phyloP scores from a whole-genome alignment of 2,797 vertebrate species.

The Tragelaphus eurycerus region DNA sequence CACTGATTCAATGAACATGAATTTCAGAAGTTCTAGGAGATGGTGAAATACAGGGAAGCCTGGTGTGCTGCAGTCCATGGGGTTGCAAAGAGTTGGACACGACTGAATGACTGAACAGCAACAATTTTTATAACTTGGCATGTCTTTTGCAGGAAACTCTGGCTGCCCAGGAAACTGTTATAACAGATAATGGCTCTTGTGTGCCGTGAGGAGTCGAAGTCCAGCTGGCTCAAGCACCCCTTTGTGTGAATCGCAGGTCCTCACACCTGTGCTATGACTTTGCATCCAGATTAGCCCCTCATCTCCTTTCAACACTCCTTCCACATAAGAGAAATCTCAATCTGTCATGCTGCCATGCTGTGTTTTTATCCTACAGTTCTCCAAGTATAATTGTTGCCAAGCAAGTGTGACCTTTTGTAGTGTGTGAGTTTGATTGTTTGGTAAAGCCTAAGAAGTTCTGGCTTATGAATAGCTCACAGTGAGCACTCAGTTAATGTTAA shows the following conservation, averaged over 20 bases:
- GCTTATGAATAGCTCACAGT: background rate
- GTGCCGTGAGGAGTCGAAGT: background rate
- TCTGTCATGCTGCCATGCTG: background rate
- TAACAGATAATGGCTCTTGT: background rate
- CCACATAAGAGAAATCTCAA: too few relatives aligned
- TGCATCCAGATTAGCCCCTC: background rate
- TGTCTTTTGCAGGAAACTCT: background rate
- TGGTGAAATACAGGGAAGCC: background rate
- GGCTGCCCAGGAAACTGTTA: background rate
- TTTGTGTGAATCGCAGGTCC: background rate
- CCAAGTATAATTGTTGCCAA: background rate
- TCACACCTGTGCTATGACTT: background rate
- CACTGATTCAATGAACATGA: background rate
- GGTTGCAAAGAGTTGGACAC: background rate
- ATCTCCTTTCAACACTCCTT: background rate
- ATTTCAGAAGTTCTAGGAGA: background rate
- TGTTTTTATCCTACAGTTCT: background rate
- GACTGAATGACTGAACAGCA: background rate
- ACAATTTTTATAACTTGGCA: background rate
- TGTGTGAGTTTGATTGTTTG: background rate
- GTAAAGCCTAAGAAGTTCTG: background rate
- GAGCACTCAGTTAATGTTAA: background rate
- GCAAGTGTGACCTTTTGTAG: background rate
- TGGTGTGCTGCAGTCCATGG: background rate
- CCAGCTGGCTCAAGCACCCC: background rate